These are phyloP conservation scores for Galerucella nymphaeae DNA, from an alignment of 2,888 invertebrate genomes.

Conservation along the genomic window DNA sequence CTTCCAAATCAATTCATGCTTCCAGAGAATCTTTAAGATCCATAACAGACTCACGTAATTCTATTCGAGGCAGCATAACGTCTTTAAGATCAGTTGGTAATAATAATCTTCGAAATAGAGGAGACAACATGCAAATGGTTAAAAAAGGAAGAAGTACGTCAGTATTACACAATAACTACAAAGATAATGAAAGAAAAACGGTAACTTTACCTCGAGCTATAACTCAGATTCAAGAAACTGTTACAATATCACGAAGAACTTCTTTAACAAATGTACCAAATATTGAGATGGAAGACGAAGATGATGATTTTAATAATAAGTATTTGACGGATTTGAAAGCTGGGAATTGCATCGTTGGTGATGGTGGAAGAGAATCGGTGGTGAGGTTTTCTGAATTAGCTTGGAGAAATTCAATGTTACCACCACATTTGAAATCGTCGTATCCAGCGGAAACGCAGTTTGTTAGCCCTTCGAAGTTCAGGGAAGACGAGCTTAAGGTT, in stretches of 20 bases:
- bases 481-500: constrained; percentile 78
- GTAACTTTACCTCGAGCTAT: constrained; percentile 38
- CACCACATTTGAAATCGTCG: constrained; percentile 86
- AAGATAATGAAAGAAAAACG: constrained; percentile 30
- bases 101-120: constrained; percentile 9
- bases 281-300: constrained; percentile 81
- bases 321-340: constrained; percentile 77
- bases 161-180: constrained; percentile 25
- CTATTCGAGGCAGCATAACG: constrained; percentile 28
- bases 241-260: constrained; percentile 55
- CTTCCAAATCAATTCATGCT: constrained; percentile 18
- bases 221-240: constrained; percentile 51
- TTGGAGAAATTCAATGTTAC: constrained; percentile 83
- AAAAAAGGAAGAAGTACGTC: constrained; percentile 39
- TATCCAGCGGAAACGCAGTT: constrained; percentile 86
- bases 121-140: constrained; percentile 14
- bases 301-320: constrained; percentile 86
- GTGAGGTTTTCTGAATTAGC: constrained; percentile 76
- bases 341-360: constrained; percentile 66
- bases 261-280: constrained; percentile 47
- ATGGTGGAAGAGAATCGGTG: constrained; percentile 54
- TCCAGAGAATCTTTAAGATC: constrained; percentile 44
- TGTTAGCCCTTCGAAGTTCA: constrained; percentile 67
- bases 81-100: constrained; percentile 27
- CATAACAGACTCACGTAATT: constrained; percentile 29